Evolutionary conservation across 2,797 vertebrate species (phyloP), one percentile per base, ranked within the genome.

Genomic region (Typhlichthys eigenmanni): DNA sequence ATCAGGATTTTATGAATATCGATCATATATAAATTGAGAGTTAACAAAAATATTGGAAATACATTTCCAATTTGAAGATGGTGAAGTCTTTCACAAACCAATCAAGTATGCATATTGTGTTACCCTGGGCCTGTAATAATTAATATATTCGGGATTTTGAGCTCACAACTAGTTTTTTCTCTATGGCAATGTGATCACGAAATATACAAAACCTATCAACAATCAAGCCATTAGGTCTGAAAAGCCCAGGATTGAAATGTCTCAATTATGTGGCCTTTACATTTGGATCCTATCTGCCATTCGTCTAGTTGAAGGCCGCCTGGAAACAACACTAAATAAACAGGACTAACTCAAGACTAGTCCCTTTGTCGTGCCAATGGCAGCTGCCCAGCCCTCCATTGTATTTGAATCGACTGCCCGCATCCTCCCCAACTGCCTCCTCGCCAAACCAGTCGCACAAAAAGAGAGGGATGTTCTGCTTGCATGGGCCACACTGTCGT

Each of bases 331-430:
- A 89, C 91, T 92, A 95, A 95, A 93, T 94, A 95, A 96, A 97
- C 94, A 95, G 90, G 83, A 87, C 88, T 79, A 87, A 93, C 83
- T 88, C 91, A 87, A 92, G 88, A 95, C 91, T 90, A 88, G 85
- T 91, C 90, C 92, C 90, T 95, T 96, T 95, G 95, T 95, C 90
- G 82, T 60, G 70, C 81, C 79, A 83, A 86, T 86, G 90, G 85
- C 94, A 95, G 94, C 94, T 96, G 95, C 91, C 94, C 93, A 82
- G 92, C 92, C 91, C 91, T 89, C 92, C 72, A 93, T 95, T 96
- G 94, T 96, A 85, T 78, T n/a, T 76, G 81, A 82, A 76, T 89
- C 93, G 92, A 92, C 91, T 94, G 91, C 93, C 92, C 92, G 91
- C 91, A 89, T 87, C 92, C 89, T 94, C 92, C 91, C 93, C 93